Evolutionary conservation across 1,140 invertebrate species (phyloP).

Genomic region (Eriosoma lanigerum): DNA sequence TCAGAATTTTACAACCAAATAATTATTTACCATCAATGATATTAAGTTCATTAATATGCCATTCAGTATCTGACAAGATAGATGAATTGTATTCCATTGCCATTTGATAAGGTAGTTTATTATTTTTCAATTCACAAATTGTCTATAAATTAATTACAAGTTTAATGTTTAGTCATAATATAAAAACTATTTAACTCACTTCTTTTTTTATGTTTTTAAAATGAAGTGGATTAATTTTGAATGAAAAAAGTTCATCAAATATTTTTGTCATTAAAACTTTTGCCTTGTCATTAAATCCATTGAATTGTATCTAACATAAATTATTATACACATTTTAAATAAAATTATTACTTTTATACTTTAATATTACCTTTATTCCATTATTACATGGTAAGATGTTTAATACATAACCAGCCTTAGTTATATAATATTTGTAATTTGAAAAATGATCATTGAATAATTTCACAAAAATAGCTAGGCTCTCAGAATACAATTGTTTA

Average conservation of each 20-base stretch:
- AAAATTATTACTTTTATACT: background rate
- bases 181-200: conserved; percentile 58
- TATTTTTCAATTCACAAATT: conserved; percentile 76
- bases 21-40: conserved; percentile 68
- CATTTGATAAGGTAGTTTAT: conserved; percentile 91
- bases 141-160: conserved; percentile 61
- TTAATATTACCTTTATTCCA: conserved; percentile 70
- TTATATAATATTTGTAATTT: conserved; percentile 89
- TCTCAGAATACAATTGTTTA: conserved; percentile 80
- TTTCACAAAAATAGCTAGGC: conserved; percentile 80
- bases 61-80: conserved; percentile 79
- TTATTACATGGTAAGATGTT: conserved; percentile 75
- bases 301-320: conserved; percentile 69
- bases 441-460: conserved; percentile 84
- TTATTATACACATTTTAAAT: background rate
- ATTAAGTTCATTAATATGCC: conserved; percentile 84
- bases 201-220: conserved; percentile 89
- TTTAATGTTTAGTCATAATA: background rate
- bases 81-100: conserved; percentile 86
- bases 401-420: conserved; percentile 84
- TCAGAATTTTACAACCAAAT: background rate
- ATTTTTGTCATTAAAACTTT: conserved; percentile 83
- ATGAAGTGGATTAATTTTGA: conserved; percentile 78
- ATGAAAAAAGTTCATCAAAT: conserved; percentile 79
- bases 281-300: conserved; percentile 91